Percentiles rank a stretch among this genome's conserved stretches.
phyloP scores from a whole-genome alignment of 2,797 vertebrate species.

The Pampus argenteus region DNA sequence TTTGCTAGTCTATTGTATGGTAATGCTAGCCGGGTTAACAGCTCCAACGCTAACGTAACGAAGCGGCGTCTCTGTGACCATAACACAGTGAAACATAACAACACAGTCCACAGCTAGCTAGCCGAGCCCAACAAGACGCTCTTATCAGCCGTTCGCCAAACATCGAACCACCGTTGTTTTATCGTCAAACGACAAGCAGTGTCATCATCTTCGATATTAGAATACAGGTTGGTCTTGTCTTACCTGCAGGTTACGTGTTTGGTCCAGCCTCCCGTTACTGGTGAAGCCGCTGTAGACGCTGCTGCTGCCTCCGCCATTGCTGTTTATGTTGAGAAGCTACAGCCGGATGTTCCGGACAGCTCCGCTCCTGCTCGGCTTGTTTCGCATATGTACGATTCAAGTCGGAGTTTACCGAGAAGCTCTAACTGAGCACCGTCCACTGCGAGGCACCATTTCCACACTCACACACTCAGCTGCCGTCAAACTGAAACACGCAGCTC shows the following conservation, averaged over 20 bases:
- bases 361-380: slow-evolving; percentile 62
- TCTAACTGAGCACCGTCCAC: neutral
- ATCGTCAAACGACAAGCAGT: neutral
- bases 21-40: neutral
- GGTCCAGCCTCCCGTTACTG: slow-evolving; percentile 90
- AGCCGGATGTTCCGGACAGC: slow-evolving; percentile 87
- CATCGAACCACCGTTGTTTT: neutral
- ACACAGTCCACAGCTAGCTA: slow-evolving; percentile 53
- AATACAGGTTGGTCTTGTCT: slow-evolving; percentile 11
- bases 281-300: slow-evolving; percentile 82
- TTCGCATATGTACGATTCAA: slow-evolving; percentile 51
- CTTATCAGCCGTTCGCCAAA: slow-evolving; percentile 31
- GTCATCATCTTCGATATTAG: too few species aligned
- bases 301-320: slow-evolving; percentile 98
- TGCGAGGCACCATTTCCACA: neutral
- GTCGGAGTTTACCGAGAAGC: slow-evolving; percentile 55
- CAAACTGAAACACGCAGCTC: too few species aligned
- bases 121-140: slow-evolving; percentile 46
- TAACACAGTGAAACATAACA: slow-evolving; percentile 54
- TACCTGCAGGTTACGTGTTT: slow-evolving; percentile 97
- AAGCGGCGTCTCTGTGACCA: neutral
- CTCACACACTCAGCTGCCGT: too few species aligned
- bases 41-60: neutral
- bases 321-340: slow-evolving; percentile 93
- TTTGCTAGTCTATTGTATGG: too few species aligned